Evolutionary conservation across 2,888 invertebrate species (phyloP).

Genomic region (Caprella mutica): DNA sequence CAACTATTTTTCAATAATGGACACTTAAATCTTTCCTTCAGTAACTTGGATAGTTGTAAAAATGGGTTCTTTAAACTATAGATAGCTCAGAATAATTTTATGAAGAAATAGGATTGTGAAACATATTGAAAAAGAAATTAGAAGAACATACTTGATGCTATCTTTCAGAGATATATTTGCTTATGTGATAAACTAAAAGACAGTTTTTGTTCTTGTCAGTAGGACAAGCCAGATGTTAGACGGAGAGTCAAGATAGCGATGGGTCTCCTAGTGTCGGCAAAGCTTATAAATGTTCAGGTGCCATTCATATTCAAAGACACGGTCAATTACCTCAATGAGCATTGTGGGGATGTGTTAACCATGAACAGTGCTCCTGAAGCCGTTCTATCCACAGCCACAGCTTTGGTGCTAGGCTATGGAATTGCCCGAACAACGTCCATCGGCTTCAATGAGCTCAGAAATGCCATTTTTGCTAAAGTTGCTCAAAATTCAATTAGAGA

Average conservation of each 20-base stretch:
- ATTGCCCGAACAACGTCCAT: conserved; percentile 79
- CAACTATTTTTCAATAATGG: too few species aligned
- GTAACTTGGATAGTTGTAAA: too few species aligned
- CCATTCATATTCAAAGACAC: conserved; percentile 47
- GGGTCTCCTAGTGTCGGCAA: conserved; percentile 10
- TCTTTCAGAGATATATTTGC: too few species aligned
- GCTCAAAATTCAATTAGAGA: conserved; percentile 92
- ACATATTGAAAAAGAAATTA: too few species aligned
- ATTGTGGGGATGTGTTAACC: conserved; percentile 46
- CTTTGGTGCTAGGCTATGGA: conserved; percentile 82
- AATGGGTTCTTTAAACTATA: too few species aligned
- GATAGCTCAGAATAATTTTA: too few species aligned
- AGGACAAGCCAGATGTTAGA: conserved; percentile 41
- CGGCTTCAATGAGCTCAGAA: conserved; percentile 88
- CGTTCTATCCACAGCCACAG: conserved; percentile 61
- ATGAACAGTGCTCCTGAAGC: conserved; percentile 45
- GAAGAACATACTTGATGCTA: too few species aligned
- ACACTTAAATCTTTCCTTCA: too few species aligned
- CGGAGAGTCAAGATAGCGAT: conserved; percentile 3
- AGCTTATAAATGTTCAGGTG: conserved; percentile 12
- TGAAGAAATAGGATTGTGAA: too few species aligned
- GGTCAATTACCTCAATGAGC: conserved; percentile 69
- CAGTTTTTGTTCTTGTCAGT: conserved; percentile 37
- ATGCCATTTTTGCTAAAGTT: conserved; percentile 94
- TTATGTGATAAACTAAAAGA: too few species aligned